These are phyloP conservation scores for Laodelphax striatellus DNA, from an alignment of 1,140 invertebrate species.

Conservation along the genomic window DNA sequence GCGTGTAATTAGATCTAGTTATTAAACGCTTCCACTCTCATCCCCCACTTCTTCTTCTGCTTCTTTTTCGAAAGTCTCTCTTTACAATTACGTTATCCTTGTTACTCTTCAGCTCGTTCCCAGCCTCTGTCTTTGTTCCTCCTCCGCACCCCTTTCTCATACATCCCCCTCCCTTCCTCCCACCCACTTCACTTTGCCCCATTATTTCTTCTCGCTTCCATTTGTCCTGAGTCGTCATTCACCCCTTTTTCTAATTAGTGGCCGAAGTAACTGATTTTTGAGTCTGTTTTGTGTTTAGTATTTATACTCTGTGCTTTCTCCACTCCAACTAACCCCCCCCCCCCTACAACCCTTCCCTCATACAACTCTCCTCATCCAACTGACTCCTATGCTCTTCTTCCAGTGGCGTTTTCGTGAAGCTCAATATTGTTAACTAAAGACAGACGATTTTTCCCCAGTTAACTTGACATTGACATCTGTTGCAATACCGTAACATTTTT, in stretches of 20 bases:
- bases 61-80: background rate
- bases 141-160: no score
- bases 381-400: no score
- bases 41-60: no score
- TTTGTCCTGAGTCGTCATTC: background rate
- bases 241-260: background rate
- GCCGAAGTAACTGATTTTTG: background rate
- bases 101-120: no score
- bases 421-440: no score
- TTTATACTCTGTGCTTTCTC: background rate
- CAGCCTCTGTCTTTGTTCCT: no score
- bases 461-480: no score
- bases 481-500: no score
- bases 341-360: background rate
- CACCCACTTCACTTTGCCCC: background rate
- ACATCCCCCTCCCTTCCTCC: no score
- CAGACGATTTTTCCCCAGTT: no score
- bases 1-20: background rate
- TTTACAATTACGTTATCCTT: no score
- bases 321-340: background rate
- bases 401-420: no score
- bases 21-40: constrained; percentile 2
- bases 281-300: constrained; percentile 1
- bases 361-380: background rate
- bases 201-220: background rate